phyloP scores from a whole-genome alignment of 2,888 invertebrate genomes.

The Meganola albula region DNA sequence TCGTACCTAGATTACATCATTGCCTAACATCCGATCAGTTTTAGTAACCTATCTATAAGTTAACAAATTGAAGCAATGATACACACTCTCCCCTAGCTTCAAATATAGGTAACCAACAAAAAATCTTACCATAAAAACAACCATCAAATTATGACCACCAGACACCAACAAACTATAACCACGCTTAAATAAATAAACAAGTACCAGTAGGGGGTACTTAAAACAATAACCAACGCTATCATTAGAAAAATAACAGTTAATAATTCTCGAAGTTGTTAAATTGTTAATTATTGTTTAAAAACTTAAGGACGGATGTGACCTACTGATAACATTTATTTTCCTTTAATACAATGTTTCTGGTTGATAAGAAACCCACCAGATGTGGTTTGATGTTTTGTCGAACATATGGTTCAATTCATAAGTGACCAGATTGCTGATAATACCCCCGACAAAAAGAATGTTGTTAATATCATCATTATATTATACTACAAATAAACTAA shows the following conservation, averaged over 20 bases:
- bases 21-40: too few species aligned
- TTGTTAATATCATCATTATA: not conserved
- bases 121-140: too few species aligned
- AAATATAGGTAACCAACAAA: too few species aligned
- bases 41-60: too few species aligned
- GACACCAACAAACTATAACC: too few species aligned
- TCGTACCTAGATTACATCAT: too few species aligned
- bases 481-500: too few species aligned
- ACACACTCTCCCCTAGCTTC: too few species aligned
- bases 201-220: too few species aligned
- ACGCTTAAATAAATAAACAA: too few species aligned
- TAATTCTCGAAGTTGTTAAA: conserved; percentile 33
- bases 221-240: conserved; percentile 34
- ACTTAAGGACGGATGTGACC: conserved; percentile 59
- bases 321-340: conserved; percentile 60
- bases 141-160: too few species aligned
- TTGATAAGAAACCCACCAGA: conserved; percentile 66
- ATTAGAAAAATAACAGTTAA: conserved; percentile 28
- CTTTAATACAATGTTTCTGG: conserved; percentile 60
- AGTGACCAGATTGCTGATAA: conserved; percentile 10
- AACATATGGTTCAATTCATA: conserved; percentile 26
- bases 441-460: not conserved
- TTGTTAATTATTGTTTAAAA: conserved; percentile 15
- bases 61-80: too few species aligned
- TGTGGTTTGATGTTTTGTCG: conserved; percentile 41